Evolutionary conservation across 2,113 vertebrate species (phyloP), one percentile per base, ranked within the genome.

Genomic region (Ammodramus savannarum): DNA sequence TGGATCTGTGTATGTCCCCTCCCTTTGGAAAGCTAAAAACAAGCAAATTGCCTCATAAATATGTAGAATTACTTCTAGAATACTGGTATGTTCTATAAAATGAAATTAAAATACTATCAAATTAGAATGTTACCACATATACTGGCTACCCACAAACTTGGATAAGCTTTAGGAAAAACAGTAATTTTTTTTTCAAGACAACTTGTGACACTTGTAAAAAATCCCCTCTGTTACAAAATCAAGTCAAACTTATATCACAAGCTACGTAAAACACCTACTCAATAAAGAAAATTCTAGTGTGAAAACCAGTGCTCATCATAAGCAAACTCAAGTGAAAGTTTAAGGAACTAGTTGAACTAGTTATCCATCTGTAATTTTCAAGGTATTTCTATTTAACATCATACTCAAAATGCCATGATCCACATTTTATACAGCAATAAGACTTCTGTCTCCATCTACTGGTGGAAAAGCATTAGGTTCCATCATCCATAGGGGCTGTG

Each of bases 381-480:
- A 44, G 22, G 21, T 20, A 58, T 31, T 12, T 26, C 26, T 67
- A 19, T 52, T 63, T 54, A 54, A 63, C 18, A 46, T 8, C 10
- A 25, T 19, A 75, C 7, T 32, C 14, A 13, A 84, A 92, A 79
- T 19, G 58, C 21, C 34, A 41, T 18, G 22, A 66, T 0, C 5
- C 16, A 29, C 16, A 44, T 54, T 41, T 62, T 34, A 58, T 2
- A 48, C 1, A 39, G 23, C 20, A 52, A 0, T 27, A 75, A 26
- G 66, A 85, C 26, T 21, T 85, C 49, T 94, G 41, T n/a, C 79
- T 96, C 89, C 95, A 96, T 39, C 92, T 96, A 75, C 66, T 87
- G 91, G 80, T 5, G 55, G 61, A 65, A 71, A 86, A 58, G 36
- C 32, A 27, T 32, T 26, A 63, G 26, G 13, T 77, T 89, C 27